Evolutionary conservation across 1,140 invertebrate genomes (phyloP), one percentile per base, ranked within the genome.

Genomic region (Brachionus plicatilis): DNA sequence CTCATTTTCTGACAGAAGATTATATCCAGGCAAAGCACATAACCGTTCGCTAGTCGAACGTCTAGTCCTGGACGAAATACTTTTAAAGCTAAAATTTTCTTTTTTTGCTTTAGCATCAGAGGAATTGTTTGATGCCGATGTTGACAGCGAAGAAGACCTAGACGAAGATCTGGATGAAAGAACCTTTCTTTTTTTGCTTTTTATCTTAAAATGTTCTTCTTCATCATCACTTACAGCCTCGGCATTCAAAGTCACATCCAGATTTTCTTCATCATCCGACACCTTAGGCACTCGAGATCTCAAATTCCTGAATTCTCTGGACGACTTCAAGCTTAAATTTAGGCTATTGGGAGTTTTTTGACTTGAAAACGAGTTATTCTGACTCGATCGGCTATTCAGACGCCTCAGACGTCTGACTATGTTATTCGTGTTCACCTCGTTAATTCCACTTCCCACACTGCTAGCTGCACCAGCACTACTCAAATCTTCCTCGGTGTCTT

Each of bases 1-100:
- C 80, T 90, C 89, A 80, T 87, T 85, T 66, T 87, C 87, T 50
- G 89, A 89, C 9, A 90, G 78, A 85, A 89, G 66, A 33, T 87
- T 87, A 86, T 86, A 89, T 29, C 88, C 87, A 14, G 88, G 87
- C 84, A 88, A 85, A 41, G 86, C 84, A 37, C 87, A 37, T 11
- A 84, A 68, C 20, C 86, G 60, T 76, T 47, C 43, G 27, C 43
- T 76, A 50, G 45, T 27, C 20, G 43, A 50, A 7, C 72, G 41
- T 76, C 72, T 50, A 8, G 68, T 72, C 17, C 14, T 60, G 53
- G 53, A 43, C 17, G 68, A 41, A 11, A n/a, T 11, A 17, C 45
- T 20, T 47, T 76, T 76, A 20, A 50, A 50, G 20, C 27, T 50
- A 33, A 76, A 76, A 76, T 76, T 76, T 76, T 76, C 45, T 47